Conservation (phyloP, 2,113 vertebrate genomes). For the Pseudorhombus dupliciocellatus region DNA sequence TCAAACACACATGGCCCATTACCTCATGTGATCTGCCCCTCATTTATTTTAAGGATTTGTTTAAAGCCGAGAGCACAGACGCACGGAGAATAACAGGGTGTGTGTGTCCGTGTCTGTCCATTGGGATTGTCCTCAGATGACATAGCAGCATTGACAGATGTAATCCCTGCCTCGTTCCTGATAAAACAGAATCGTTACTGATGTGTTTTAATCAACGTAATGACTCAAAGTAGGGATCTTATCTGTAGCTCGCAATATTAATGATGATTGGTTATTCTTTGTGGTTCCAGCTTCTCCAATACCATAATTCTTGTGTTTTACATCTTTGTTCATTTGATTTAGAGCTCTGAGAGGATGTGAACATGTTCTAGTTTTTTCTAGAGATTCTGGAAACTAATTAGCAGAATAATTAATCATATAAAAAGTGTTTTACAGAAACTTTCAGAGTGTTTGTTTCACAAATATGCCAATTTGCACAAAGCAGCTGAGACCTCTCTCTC, state of each 20-base stretch:
- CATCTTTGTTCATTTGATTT: neutral
- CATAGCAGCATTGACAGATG: neutral
- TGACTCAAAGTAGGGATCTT: neutral
- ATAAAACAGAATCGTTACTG: too few species aligned
- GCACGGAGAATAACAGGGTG: neutral
- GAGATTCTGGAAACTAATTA: too few species aligned
- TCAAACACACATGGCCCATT: conserved; percentile 53
- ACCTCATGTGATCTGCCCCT: conserved; percentile 23
- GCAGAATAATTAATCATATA: too few species aligned
- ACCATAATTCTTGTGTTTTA: neutral
- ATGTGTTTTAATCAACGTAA: conserved; percentile 1
- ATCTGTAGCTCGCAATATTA: neutral
- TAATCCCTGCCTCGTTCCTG: neutral
- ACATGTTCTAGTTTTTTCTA: too few species aligned
- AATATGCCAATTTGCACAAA: too few species aligned
- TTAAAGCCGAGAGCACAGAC: conserved; percentile 17
- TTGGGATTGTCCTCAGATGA: conserved; percentile 5
- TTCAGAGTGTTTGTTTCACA: too few species aligned
- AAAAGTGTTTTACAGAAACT: too few species aligned
- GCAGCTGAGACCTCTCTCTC: neutral
- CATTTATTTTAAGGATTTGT: conserved; percentile 39
- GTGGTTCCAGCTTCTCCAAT: too few species aligned
- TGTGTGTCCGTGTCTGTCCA: conserved; percentile 8
- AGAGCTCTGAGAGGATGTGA: too few species aligned
- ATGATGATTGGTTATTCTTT: too few species aligned